A percentile compares a stretch with the other conserved stretches of the same genome.
phyloP scores from a whole-genome alignment of 2,797 vertebrate genomes.

The Parambassis ranga region DNA sequence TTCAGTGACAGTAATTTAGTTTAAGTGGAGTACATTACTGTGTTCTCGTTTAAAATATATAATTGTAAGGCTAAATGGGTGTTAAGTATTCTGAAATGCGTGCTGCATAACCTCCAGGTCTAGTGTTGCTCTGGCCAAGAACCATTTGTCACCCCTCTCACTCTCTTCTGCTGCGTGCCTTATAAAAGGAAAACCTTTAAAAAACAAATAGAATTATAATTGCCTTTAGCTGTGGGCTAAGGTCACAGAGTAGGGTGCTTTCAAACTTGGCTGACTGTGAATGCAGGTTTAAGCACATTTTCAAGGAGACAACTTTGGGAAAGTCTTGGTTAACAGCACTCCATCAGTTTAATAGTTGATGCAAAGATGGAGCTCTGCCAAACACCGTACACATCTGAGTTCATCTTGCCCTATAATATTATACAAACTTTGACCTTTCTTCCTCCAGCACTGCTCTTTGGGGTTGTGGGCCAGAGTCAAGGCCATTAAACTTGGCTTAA shows the following conservation, averaged over 20 bases:
- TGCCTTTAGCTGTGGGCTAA: constrained; percentile 37
- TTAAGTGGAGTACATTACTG: constrained; percentile 20
- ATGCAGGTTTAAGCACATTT: constrained; percentile 49
- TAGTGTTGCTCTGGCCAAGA: constrained; percentile 13
- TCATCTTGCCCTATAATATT: constrained; percentile 35
- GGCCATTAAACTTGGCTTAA: constrained; percentile 68
- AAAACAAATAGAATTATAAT: constrained; percentile 39
- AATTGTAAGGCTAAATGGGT: not conserved
- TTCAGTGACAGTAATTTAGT: constrained; percentile 25
- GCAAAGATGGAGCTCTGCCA: constrained; percentile 38
- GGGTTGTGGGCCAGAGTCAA: constrained; percentile 50
- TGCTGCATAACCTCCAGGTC: constrained; percentile 3
- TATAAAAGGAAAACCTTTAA: constrained; percentile 21
- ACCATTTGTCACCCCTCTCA: constrained; percentile 5
- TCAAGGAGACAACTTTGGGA: constrained; percentile 41
- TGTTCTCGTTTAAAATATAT: constrained; percentile 21
- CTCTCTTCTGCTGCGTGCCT: constrained; percentile 1
- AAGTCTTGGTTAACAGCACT: constrained; percentile 37
- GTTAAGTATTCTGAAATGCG: constrained; percentile 16
- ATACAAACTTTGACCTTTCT: constrained; percentile 60
- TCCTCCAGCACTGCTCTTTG: constrained; percentile 42
- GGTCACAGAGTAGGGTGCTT: constrained; percentile 36
- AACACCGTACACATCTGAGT: constrained; percentile 11
- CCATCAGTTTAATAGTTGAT: constrained; percentile 26
- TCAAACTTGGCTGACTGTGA: constrained; percentile 37